Percentiles rank a stretch among this genome's conserved stretches.
phyloP scores from a whole-genome alignment of 2,888 invertebrate genomes.

The Amiota minor region DNA sequence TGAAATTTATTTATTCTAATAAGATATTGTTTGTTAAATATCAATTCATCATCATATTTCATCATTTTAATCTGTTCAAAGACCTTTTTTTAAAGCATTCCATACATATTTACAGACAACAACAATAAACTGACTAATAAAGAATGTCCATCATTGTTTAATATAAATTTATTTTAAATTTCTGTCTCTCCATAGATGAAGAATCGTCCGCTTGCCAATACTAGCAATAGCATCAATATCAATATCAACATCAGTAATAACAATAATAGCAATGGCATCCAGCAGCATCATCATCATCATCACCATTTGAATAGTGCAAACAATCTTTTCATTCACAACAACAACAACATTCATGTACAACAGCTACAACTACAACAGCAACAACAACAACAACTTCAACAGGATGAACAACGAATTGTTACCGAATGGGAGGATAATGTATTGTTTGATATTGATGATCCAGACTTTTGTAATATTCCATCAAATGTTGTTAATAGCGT shows the following conservation, averaged over 20 bases:
- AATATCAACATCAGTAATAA: conserved; percentile 30
- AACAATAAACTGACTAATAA: conserved; percentile 2
- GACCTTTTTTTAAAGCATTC: too few species aligned
- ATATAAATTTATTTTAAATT: conserved; percentile 25
- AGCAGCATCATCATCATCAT: not conserved
- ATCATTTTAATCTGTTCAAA: too few species aligned
- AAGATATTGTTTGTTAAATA: too few species aligned
- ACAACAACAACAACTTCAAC: conserved; percentile 42
- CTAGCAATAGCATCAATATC: conserved; percentile 48
- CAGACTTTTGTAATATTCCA: conserved; percentile 69
- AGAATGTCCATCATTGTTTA: not conserved
- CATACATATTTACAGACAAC: not conserved
- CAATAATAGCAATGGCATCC: not conserved
- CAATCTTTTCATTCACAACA: not conserved
- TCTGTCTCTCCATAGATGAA: conserved; percentile 62
- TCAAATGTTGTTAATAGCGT: conserved; percentile 54
- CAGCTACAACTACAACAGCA: conserved; percentile 38
- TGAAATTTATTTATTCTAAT: too few species aligned
- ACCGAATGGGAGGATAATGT: conserved; percentile 73
- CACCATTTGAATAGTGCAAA: not conserved
- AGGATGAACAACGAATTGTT: conserved; percentile 56
- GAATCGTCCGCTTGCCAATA: conserved; percentile 55
- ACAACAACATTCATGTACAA: conserved; percentile 37
- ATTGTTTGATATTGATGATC: conserved; percentile 73
- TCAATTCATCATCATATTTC: too few species aligned